These are phyloP conservation scores for Mandrillus leucophaeus DNA, from an alignment of 2,113 vertebrate genomes.

Conservation along the genomic window DNA sequence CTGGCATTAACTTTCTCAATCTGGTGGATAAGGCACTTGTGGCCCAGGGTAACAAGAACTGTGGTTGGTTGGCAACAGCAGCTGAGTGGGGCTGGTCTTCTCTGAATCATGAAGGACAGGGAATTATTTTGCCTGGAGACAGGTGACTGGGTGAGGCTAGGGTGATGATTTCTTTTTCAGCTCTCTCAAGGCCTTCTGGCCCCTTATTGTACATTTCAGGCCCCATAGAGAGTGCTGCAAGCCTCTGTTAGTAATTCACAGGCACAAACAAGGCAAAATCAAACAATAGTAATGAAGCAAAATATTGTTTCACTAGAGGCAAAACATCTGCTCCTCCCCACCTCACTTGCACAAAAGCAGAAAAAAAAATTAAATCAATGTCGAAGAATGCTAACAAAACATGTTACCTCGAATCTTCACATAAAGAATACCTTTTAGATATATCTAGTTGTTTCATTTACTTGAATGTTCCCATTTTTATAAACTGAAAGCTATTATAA, in stretches of 20 bases:
- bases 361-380: background rate
- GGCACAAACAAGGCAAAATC: background rate
- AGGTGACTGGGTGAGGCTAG: background rate
- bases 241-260: background rate
- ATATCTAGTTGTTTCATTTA: background rate
- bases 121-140: background rate
- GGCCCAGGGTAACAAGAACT: background rate
- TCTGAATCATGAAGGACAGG: background rate
- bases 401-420: background rate
- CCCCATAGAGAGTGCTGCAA: background rate
- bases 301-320: background rate
- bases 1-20: background rate
- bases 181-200: background rate
- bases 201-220: background rate
- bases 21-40: background rate
- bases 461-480: constrained; percentile 39
- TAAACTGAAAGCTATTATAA: constrained; percentile 10
- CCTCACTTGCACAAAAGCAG: background rate
- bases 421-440: background rate
- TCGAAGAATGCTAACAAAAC: background rate
- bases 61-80: background rate
- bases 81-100: background rate
- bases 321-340: background rate
- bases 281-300: background rate
- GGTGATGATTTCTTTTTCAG: background rate